phyloP scores from a whole-genome alignment of 2,797 vertebrate species.

The Eptatretus atami region DNA sequence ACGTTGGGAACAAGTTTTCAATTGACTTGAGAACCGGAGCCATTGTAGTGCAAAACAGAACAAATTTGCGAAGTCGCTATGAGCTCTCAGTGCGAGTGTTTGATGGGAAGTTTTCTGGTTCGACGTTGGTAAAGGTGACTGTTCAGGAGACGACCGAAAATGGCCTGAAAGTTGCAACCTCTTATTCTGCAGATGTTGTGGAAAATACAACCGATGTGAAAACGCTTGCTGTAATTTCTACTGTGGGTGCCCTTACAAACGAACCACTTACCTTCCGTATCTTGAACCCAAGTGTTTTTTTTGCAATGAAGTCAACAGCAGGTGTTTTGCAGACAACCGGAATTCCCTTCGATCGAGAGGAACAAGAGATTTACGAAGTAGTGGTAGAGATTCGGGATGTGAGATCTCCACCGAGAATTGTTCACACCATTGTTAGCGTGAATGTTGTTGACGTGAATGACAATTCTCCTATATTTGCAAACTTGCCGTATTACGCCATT shows the following conservation, averaged over 20 bases:
- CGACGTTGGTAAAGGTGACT: slow-evolving; percentile 42
- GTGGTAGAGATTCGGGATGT: slow-evolving; percentile 58
- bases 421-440: slow-evolving; percentile 47
- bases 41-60: slow-evolving; percentile 54
- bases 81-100: slow-evolving; percentile 56
- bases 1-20: slow-evolving; percentile 78
- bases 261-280: slow-evolving; percentile 67
- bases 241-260: slow-evolving; percentile 65
- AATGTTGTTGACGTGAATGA: slow-evolving; percentile 54
- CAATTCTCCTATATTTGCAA: slow-evolving; percentile 54
- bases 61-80: slow-evolving; percentile 65
- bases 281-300: slow-evolving; percentile 58
- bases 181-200: slow-evolving; percentile 34
- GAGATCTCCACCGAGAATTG: slow-evolving; percentile 19
- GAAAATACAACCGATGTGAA: slow-evolving; percentile 53
- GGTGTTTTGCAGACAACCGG: slow-evolving; percentile 73
- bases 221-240: slow-evolving; percentile 41
- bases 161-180: slow-evolving; percentile 48
- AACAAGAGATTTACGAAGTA: slow-evolving; percentile 38
- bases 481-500: slow-evolving; percentile 60
- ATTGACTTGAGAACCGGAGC: slow-evolving; percentile 31
- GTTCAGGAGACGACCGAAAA: slow-evolving; percentile 59
- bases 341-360: slow-evolving; percentile 55
- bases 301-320: slow-evolving; percentile 57
- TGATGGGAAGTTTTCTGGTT: slow-evolving; percentile 48